Evolutionary conservation across 1,140 invertebrate genomes (phyloP), one percentile per base, ranked within the genome.

Genomic region (Druon quercuslanigerum): DNA sequence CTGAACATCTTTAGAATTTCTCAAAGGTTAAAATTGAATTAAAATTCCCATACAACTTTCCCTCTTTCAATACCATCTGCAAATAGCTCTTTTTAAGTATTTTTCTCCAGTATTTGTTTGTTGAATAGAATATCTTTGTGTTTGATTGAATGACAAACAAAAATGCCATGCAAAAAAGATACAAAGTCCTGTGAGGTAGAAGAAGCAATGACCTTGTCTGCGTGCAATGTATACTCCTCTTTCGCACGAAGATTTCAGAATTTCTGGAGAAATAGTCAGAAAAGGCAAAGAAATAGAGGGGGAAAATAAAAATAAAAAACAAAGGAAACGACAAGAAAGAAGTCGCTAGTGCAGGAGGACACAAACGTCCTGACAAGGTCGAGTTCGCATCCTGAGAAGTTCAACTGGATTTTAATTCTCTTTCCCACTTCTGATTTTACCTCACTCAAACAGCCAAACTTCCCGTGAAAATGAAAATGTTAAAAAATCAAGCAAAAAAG

Each of bases 31-130:
- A n/a, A 66, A 46, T 66, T 66, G 33, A 66, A 66, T 66, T 40
- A 16, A 66, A 33, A 66, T 66, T 66, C n/a, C 60, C 60, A 25
- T 66, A 66, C 13, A 66, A 66, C 60, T 66, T 66, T 66, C 60
- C 60, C 60, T 66, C 40, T 60, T 66, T 66, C 8, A 9, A 46
- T 46, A 46, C 9, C 40, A 46, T 46, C 9, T 46, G 40, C 9
- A 46, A 46, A 46, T 1, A 46, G 7, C 40, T 46, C 40, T 46
- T 46, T 46, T 46, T 46, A 0, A 46, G 40, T 46, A 46, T 11
- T 46, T 46, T 46, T 46, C 7, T 9, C 7, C 8, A 11, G 40
- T 46, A 2, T 11, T 46, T 11, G 40, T 46, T 9, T 46, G 0
- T 9, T 46, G 6, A 9, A 46, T 46, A 46, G 8, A 46, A 46